phyloP scores from a whole-genome alignment of 2,113 vertebrate genomes.

The Meriones unguiculatus region DNA sequence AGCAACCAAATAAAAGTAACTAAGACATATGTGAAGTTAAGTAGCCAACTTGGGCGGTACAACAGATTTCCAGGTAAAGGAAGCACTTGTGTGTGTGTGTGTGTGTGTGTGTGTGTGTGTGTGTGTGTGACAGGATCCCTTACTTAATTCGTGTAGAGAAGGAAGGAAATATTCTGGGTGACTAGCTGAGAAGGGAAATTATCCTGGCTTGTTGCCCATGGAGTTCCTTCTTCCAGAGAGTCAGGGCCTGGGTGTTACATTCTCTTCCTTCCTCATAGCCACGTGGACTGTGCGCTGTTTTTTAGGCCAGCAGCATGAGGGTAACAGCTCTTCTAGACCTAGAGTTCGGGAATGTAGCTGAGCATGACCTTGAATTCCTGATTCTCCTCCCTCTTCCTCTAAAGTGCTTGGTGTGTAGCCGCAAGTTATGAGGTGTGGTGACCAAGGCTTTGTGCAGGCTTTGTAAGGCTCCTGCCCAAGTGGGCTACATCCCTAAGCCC shows the following conservation, averaged over 20 bases:
- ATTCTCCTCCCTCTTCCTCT: not conserved
- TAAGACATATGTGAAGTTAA: not conserved
- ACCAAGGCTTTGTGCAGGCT: not conserved
- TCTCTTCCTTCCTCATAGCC: not conserved
- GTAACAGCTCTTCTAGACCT: not conserved
- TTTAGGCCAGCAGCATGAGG: too few relatives aligned
- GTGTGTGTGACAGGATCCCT: not conserved
- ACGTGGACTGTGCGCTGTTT: not conserved
- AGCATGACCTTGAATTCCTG: not conserved
- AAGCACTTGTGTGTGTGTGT: not conserved
- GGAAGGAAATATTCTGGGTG: conserved; percentile 42
- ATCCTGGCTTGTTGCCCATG: not conserved
- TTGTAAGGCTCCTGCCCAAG: not conserved
- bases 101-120: too few relatives aligned
- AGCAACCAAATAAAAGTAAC: too few relatives aligned
- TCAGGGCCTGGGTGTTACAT: too few relatives aligned
- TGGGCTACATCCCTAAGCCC: too few relatives aligned
- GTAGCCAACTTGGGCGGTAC: not conserved
- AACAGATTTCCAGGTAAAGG: not conserved
- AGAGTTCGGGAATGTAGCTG: not conserved
- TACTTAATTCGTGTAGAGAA: not conserved
- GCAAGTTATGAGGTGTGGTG: not conserved
- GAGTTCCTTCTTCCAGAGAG: too few relatives aligned
- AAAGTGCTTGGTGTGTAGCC: not conserved
- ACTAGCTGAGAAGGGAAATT: conserved; percentile 1